Conservation (phyloP, 2,888 invertebrate genomes). For the Psylliodes chrysocephalus region DNA sequence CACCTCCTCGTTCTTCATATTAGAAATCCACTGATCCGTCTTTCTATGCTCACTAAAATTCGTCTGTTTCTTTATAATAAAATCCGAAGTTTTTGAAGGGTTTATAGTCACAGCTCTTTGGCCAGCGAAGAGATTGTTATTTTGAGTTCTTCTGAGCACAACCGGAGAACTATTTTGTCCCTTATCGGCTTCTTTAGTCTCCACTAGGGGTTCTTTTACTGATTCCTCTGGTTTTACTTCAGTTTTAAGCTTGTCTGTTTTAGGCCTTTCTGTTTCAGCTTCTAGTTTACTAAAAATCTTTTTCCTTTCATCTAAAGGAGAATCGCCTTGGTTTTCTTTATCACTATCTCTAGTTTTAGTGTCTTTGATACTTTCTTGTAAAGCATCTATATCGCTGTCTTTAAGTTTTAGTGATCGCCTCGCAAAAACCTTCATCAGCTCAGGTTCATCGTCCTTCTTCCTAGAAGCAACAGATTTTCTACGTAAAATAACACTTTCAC, state of each 20-base stretch:
- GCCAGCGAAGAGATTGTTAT: constrained; percentile 54
- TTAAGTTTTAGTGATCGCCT: constrained; percentile 83
- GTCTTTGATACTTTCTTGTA: constrained; percentile 68
- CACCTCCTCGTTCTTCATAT: constrained; percentile 52
- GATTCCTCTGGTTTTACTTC: constrained; percentile 33
- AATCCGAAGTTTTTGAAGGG: constrained; percentile 51
- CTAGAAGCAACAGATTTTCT: constrained; percentile 67
- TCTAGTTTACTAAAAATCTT: constrained; percentile 52
- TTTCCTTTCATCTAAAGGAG: constrained; percentile 66
- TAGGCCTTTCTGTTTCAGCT: constrained; percentile 1
- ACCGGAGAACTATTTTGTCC: constrained; percentile 47
- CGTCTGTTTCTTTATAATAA: constrained; percentile 57
- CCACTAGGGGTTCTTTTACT: constrained; percentile 49
- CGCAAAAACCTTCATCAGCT: constrained; percentile 84
- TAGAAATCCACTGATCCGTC: constrained; percentile 59
- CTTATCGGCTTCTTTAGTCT: constrained; percentile 33
- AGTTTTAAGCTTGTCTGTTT: constrained; percentile 18
- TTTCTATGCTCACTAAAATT: constrained; percentile 55
- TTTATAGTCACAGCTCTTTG: constrained; percentile 57
- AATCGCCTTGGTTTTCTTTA: constrained; percentile 74
- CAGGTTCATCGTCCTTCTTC: constrained; percentile 78
- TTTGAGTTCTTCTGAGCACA: constrained; percentile 54
- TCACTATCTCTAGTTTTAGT: constrained; percentile 75
- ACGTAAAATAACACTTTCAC: constrained; percentile 66
- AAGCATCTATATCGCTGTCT: constrained; percentile 72